Base-by-base conservation (phyloP, 2,888 invertebrate genomes). In the Pyrrhosoma nymphula region DNA sequence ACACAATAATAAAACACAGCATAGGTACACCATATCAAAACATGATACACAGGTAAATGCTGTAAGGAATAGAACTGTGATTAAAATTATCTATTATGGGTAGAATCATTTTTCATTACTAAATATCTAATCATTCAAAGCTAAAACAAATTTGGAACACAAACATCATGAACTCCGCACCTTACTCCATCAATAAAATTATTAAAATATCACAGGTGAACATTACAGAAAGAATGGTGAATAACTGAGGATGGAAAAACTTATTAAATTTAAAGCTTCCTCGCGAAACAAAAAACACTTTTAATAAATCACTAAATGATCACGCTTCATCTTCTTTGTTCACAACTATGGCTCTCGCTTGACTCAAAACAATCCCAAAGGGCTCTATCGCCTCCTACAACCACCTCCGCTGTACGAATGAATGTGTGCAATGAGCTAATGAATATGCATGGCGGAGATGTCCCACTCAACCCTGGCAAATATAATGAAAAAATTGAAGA, bases 381-480 rank as follows among this genome's bases (percentile, higher is more conserved):
- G 8, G 47, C 47, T 47, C 47, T 12, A 60, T 12, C 16, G 69
- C 69, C 69, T 12, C n/a, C n/a, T 26, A n/a, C n/a, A 20, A n/a
- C 6, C n/a, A 0, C 91, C 63, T 23, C 91, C 39, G 16, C 4
- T n/a, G 47, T 63, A 75, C 69, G 47, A 69, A 93, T 93, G 69
- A 39, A 69, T 55, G 93, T 75, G n/a, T 93, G 93, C 93, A 69
- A 93, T 75, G 93, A 93, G 93, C 69, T 69, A n/a, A 93, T 93
- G 93, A 93, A 93, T 93, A 93, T 93, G 93, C 75, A 93, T 93
- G 26, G 69, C 26, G 47, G 39, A 69, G 23, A 20, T 4, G 55
- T 16, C 35, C 47, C 69, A 63, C 63, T 47, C 69, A 39, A 47
- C n/a, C 39, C 63, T n/a, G 39, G 63, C 47, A n/a, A n/a, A 93